Base-by-base conservation (phyloP, 2,888 invertebrate species). In the Caenorhabditis angaria region DNA sequence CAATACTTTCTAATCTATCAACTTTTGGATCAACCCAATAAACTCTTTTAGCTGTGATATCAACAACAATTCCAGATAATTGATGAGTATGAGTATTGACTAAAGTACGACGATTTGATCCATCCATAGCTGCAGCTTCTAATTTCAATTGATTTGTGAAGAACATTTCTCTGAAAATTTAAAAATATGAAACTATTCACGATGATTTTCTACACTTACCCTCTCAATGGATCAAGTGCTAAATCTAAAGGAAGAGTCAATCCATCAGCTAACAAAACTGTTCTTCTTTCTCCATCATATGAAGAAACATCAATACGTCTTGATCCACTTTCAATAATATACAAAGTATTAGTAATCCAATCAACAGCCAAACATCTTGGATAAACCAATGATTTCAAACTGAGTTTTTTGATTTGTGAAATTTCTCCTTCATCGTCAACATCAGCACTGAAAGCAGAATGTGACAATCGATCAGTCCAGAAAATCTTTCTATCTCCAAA, bases 11-110 rank as follows among this genome's bases (percentile, higher is more conserved):
- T 76, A 99, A 94, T 88, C 96, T 94, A 89, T 97, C 96, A 62
- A 97, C 89, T 18, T 95, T 90, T 0, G 94, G 93, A 88, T 99
- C 97, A 85, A 96, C 95, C 96, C 97, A 97, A 89, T 94, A 97
- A 8, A 99, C 92, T 59, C 97, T 90, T 84, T 93, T 92, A 0
- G 93, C 92, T 27, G 94, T 92, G n/a, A 93, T 92, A 88, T 97
- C 97, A 0, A 95, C 92, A 0, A 95, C 92, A 24, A 78, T 67
- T 55, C 78, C 78, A 18, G 76, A 76, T 3, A 76, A 72, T 88
- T 94, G 94, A 88, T 96, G 94, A 0, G 96, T 93, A 0, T 95
- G 95, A 86, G 94, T 94, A 0, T 93, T 93, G 0, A 95, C 93
- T 48, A 97, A 92, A 0, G 94, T 92, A 54, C 91, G 91, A 0